A percentile compares a stretch with the other conserved stretches of the same genome.
phyloP scores from a whole-genome alignment of 2,113 vertebrate species.

The Tragelaphus strepsiceros region DNA sequence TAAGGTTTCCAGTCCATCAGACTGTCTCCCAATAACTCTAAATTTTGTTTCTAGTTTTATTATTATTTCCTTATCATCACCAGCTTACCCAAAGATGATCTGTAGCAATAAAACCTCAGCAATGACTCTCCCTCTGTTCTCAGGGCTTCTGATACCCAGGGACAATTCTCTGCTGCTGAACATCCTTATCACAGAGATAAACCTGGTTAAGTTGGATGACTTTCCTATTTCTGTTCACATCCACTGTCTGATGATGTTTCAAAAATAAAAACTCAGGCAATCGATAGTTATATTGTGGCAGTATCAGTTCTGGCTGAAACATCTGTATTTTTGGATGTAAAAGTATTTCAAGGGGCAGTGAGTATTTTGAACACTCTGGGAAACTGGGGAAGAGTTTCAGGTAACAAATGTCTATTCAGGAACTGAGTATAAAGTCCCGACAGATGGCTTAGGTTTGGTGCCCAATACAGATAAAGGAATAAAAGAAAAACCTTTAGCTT shows the following conservation, averaged over 20 bases:
- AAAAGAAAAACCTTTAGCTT: constrained; percentile 69
- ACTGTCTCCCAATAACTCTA: neutral
- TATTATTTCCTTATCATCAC: neutral
- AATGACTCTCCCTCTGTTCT: neutral
- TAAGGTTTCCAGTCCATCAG: neutral
- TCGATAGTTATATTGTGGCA: no score
- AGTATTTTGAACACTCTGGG: constrained; percentile 52
- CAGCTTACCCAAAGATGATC: neutral
- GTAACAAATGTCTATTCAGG: constrained; percentile 72
- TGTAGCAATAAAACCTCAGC: neutral
- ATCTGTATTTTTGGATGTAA: constrained; percentile 56
- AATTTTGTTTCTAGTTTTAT: neutral
- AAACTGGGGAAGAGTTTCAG: constrained; percentile 65
- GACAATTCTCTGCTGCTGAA: neutral
- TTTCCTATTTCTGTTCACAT: constrained; percentile 52
- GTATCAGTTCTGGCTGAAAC: constrained; percentile 55
- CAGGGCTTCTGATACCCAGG: neutral
- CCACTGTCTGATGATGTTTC: constrained; percentile 45
- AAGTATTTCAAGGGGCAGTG: constrained; percentile 56
- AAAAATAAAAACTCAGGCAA: no score
- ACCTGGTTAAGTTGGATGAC: neutral
- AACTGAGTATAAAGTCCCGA: constrained; percentile 52
- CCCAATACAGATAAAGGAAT: constrained; percentile 66
- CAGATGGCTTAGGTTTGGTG: constrained; percentile 60
- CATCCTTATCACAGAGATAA: neutral